Evolutionary conservation across 2,888 invertebrate genomes (phyloP).

Genomic region (Tiliacea aurago): DNA sequence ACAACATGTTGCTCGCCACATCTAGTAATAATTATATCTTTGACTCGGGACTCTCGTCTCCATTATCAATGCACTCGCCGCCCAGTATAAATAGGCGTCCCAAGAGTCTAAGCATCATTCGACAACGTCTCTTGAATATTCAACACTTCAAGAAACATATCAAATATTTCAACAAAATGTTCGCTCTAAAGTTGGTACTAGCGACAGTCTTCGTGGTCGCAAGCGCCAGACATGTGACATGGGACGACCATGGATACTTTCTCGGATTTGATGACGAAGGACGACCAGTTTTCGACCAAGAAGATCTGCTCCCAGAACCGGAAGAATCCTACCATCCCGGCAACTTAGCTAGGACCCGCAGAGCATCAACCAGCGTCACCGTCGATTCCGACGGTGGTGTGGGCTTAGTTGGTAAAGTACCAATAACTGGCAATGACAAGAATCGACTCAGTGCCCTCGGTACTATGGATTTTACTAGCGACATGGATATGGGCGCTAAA

Average conservation of each 20-base stretch:
- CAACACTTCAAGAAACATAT: constrained; percentile 5
- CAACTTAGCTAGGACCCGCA: constrained; percentile 26
- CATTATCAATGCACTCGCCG: constrained; percentile 15
- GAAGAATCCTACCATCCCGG: constrained; percentile 20
- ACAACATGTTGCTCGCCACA: not conserved
- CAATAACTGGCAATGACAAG: constrained; percentile 31
- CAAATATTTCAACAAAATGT: constrained; percentile 21
- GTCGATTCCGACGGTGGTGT: constrained; percentile 48
- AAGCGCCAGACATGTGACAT: constrained; percentile 43
- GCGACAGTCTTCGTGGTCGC: constrained; percentile 29
- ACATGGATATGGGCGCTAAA: constrained; percentile 25
- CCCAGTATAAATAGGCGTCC: constrained; percentile 34
- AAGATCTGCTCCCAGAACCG: not conserved
- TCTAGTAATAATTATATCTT: constrained; percentile 16
- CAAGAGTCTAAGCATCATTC: constrained; percentile 12
- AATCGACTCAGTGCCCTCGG: constrained; percentile 48
- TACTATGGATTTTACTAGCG: constrained; percentile 12
- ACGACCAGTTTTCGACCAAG: constrained; percentile 5
- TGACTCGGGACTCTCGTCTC: constrained; percentile 1
- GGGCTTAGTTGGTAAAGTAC: constrained; percentile 33
- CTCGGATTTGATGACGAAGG: constrained; percentile 19
- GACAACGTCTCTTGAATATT: constrained; percentile 7
- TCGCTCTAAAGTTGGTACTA: constrained; percentile 45
- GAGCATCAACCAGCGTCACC: constrained; percentile 42
- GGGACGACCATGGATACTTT: constrained; percentile 33